These are phyloP conservation scores for Plecturocebus donacophilus DNA, from an alignment of 2,113 vertebrate species.

Conservation along the genomic window DNA sequence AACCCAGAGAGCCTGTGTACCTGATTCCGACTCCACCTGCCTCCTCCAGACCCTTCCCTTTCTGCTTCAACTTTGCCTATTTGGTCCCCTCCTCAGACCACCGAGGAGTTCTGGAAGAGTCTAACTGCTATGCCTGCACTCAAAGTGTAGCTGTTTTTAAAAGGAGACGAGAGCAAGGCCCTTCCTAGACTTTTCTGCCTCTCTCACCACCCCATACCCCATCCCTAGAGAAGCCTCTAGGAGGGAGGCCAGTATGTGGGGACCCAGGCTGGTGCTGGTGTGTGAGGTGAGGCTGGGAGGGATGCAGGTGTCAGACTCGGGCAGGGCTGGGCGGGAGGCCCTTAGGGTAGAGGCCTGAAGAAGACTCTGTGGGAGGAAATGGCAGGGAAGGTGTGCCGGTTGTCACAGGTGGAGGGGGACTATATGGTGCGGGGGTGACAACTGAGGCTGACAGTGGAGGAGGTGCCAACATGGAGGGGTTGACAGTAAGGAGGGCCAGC, in stretches of 20 bases:
- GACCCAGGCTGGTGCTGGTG: background rate
- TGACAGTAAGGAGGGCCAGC: background rate
- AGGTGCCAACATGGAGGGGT: background rate
- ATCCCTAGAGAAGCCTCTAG: background rate
- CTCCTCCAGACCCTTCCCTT: background rate
- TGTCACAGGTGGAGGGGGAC: background rate
- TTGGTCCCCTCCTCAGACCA: background rate
- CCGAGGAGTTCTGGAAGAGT: background rate
- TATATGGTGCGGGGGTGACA: rapidly evolving
- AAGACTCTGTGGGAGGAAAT: background rate
- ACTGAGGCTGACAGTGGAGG: background rate
- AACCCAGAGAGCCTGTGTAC: background rate
- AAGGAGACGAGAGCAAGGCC: background rate
- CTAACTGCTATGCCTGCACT: background rate
- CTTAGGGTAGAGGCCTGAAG: background rate
- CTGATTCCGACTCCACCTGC: background rate
- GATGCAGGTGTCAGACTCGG: background rate
- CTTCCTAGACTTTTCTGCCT: background rate
- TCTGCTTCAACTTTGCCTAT: background rate
- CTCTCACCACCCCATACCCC: background rate
- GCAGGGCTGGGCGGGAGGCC: background rate
- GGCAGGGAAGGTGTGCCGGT: background rate
- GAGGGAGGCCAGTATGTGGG: background rate
- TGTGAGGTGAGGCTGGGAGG: background rate
- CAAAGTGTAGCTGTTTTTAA: background rate